Base-by-base conservation (phyloP, 2,888 invertebrate species). In the Mycalesis mineus region DNA sequence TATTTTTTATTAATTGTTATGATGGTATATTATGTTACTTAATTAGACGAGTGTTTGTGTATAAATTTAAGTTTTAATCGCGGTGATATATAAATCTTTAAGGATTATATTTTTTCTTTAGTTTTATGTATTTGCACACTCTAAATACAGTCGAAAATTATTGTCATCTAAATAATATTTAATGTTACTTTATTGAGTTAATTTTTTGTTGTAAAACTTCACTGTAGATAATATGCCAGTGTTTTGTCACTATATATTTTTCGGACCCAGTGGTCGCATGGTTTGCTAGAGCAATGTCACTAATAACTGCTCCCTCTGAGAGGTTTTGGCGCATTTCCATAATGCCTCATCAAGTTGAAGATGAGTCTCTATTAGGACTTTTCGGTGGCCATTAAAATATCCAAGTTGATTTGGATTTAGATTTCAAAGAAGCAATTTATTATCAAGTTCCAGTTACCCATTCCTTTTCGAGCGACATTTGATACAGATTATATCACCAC, bases 361-460 rank as follows among this genome's bases (percentile, higher is more conserved):
- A 67, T 65, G 45, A 41, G 37, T 44, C 51, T 40, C 29, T 53
- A 57, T 55, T 57, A 60, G 47, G 63, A 63, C 54, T 56, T 61
- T 58, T 67, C 63, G 65, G 64, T 61, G 67, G 63, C 66, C 72
- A 68, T 74, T 69, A 70, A 71, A 66, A 63, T 66, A 64, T 57
- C 63, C 68, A 66, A 70, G 71, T 66, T 65, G 69, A 68, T 73
- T 57, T 64, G 58, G 66, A 65, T 64, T 72, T 65, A 66, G 66
- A 72, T 76, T 78, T 75, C 76, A 56, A 68, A 68, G 78, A 75
- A 79, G 71, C 68, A 71, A 75, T 77, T 71, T 77, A 74, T 77
- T 73, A 74, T 68, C 22, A 40, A 66, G 58, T 62, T 56, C 52
- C 41, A 56, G 37, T 41, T 52, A 45, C 52, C 44, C 36, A 54